Base-by-base conservation (phyloP, 2,888 invertebrate species). In the Phortica magna region DNA sequence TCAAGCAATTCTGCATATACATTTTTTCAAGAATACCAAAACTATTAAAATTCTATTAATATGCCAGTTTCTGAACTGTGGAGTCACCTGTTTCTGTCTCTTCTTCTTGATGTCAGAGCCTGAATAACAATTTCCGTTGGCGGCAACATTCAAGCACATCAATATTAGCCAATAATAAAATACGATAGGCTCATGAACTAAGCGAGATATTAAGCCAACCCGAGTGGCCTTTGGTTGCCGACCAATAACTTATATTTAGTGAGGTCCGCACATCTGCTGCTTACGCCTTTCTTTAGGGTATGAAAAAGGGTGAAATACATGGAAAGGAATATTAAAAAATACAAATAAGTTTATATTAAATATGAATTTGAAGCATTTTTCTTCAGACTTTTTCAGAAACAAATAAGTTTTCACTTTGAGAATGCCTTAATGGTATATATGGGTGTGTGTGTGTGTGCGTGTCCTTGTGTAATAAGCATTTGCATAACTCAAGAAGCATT, bases 401-500 rank as follows among this genome's bases (percentile, higher is more conserved):
- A 14, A 39, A 65, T 31, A 65, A 41, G 65, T 41, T 41, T 65
- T 12, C 39, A 22, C 19, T 61, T 61, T 22, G 19, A 19, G 12
- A 7, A 22, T 61, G 22, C 61, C 19, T 10, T 9, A 7, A 22
- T 17, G n/a, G 22, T 19, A 61, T 67, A 9, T n/a, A 67, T 41
- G n/a, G 14, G 9, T 41, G n/a, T 41, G 7, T 67, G 41, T 41
- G 17, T 67, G 67, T 17, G 17, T 67, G 5, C 17, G 67, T 67
- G 43, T 67, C 12, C 17, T 10, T 17, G 0, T 74, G 73, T 74
- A 61, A 83, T 87, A 88, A 83, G 80, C 75, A 80, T 83, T 87
- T 85, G 85, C 87, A 85, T 88, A 85, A 87, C 87, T 88, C 85
- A 84, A 82, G 80, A 82, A 87, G 88, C 88, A 85, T 85, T 85